Evolutionary conservation across 2,113 vertebrate genomes (phyloP), one percentile per base, ranked within the genome.

Genomic region (Chinchilla lanigera): DNA sequence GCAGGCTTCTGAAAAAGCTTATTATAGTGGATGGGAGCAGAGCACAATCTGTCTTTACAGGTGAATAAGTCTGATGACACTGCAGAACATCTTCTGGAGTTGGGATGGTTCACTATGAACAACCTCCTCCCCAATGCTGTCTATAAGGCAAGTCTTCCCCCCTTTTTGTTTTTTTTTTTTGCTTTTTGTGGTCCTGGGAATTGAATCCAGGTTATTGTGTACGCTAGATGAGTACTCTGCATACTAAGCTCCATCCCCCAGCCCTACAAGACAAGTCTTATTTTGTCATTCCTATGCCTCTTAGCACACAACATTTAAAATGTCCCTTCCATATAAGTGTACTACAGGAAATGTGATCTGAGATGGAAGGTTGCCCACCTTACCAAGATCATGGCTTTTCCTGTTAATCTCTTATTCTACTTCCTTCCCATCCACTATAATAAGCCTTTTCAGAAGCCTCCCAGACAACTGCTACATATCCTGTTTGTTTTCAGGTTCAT

Each of bases 31-130:
- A 38, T 1, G 7, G 22, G 17, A 61, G 13, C 7, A n/a, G 44
- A 14, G 44, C 11, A 47, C 26, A 35, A 67, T 96, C 61, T 98
- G 44, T 97, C 71, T 89, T 92, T 19, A 0, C 98, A 99, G 99
- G 98, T 99, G 86, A 99, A 99, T 98, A 99, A 99, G 94, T 99
- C 99, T 44, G 99, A 99, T 38, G 99, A 99, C 97, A 99, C 99
- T 0, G 99, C 99, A 0, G 99, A 99, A 97, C 99, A 99, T 98
- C 99, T 99, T 89, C 97, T 99, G 98, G 99, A 99, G 50, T 98
- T 99, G 85, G 99, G 99, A 73, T 99, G 99, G 99, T 99, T 99
- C 97, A 99, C 99, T 4, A 99, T 99, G 99, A 99, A 99, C 98
- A 99, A 99, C 97, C 99, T 99, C 71, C 99, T 99, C 71, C 99